These are phyloP conservation scores for Phacellophora camtschatica DNA, from an alignment of 30 jellyfish, hydroid and myxozoan species.

Conservation along the genomic window DNA sequence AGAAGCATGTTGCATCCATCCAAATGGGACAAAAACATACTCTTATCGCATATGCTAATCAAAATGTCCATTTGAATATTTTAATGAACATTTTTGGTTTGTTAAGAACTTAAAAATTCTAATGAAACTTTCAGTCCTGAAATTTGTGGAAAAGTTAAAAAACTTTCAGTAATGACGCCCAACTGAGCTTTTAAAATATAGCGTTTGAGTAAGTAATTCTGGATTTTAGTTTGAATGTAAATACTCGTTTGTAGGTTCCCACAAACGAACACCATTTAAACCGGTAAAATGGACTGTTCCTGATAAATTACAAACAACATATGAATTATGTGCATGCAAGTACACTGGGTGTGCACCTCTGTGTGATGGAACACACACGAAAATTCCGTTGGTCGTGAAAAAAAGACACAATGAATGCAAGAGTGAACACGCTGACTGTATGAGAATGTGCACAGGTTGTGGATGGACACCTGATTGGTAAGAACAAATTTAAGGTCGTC, in stretches of 20 bases:
- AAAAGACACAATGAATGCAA: conserved; percentile 65
- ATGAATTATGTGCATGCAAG: conserved; percentile 76
- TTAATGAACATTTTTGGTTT: no score
- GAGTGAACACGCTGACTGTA: conserved; percentile 18
- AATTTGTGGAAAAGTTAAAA: no score
- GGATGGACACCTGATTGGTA: conserved; percentile 95
- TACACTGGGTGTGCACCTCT: conserved; percentile 71
- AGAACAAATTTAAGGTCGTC: no score
- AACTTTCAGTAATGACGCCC: no score
- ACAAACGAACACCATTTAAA: conserved; percentile 75
- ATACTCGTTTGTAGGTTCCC: conserved; percentile 64
- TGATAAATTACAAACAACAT: conserved; percentile 32
- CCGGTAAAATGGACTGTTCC: conserved; percentile 89
- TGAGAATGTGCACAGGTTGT: conserved; percentile 73
- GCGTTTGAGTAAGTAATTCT: no score
- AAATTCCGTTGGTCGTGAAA: conserved; percentile 54
- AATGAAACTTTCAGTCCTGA: no score
- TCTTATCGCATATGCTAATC: no score
- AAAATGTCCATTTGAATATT: no score
- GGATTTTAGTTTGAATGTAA: neutral
- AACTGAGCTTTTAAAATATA: no score
- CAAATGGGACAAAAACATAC: no score
- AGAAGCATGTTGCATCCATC: no score
- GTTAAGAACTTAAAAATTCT: no score
- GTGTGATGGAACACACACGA: conserved; percentile 80